These are phyloP conservation scores for Brevimyrus niger DNA, from an alignment of 2,113 vertebrate species.

Conservation along the genomic window DNA sequence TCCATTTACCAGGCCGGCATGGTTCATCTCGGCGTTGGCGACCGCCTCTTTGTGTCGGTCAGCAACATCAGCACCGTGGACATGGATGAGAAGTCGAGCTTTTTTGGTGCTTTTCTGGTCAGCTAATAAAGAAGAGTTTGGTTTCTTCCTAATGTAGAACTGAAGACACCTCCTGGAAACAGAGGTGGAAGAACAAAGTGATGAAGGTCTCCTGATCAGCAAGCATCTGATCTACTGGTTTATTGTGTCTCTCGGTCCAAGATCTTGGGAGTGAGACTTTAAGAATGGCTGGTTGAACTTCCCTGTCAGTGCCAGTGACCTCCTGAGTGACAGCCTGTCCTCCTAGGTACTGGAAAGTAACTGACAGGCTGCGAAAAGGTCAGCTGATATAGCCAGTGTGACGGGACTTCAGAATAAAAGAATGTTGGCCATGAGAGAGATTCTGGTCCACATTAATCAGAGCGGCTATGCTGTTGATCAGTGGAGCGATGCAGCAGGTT, in stretches of 20 bases:
- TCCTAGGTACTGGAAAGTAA: not conserved
- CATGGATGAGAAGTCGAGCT: conserved; percentile 81
- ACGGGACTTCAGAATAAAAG: not conserved
- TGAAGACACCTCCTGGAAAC: not conserved
- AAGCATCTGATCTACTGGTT: not conserved
- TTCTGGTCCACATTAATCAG: not conserved
- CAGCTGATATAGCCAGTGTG: not conserved
- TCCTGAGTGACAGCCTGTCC: not conserved
- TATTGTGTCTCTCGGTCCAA: not conserved
- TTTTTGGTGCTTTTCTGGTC: conserved; percentile 80
- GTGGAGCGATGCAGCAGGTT: not conserved
- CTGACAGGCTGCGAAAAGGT: not conserved
- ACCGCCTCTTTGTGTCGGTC: conserved; percentile 80
- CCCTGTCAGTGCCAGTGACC: not conserved
- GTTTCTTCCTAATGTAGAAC: not conserved
- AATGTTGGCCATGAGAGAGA: not conserved
- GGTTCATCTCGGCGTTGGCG: conserved; percentile 70
- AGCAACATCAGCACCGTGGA: conserved; percentile 71
- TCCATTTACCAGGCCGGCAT: conserved; percentile 86
- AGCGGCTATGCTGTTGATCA: not conserved
- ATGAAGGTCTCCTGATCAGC: not conserved
- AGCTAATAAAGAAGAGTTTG: conserved; percentile 45
- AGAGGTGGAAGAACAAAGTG: not conserved
- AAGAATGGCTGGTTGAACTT: not conserved
- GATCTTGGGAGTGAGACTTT: not conserved